Conservation (phyloP, 1,140 invertebrate genomes). For the Agrypnia vestita region DNA sequence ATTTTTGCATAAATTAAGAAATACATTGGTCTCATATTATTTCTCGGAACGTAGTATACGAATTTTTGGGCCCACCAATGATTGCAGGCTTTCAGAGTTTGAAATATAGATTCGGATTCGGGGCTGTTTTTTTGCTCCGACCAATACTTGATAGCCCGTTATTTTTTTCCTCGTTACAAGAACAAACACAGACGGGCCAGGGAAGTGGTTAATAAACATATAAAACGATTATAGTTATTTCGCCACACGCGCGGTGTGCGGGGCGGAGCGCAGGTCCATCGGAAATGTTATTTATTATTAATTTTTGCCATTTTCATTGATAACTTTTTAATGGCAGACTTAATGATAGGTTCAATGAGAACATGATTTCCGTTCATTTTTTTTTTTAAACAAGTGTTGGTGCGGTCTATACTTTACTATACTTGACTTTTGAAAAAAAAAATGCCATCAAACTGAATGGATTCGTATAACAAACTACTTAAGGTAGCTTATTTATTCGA, state of each 20-base stretch:
- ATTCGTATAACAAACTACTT: too few species aligned
- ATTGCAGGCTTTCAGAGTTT: constrained; percentile 21
- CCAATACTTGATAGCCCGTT: neutral
- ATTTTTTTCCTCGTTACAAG: constrained; percentile 51
- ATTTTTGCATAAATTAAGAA: too few species aligned
- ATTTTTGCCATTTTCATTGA: constrained; percentile 12
- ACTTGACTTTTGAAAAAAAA: too few species aligned
- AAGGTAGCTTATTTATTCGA: too few species aligned
- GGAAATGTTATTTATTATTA: neutral
- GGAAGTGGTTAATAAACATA: constrained; percentile 56
- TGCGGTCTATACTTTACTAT: too few species aligned
- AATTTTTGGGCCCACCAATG: neutral
- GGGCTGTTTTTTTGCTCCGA: neutral
- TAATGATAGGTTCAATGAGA: neutral
- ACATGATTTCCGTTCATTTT: too few species aligned
- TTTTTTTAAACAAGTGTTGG: too few species aligned
- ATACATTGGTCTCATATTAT: neutral
- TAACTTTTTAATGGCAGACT: constrained; percentile 17
- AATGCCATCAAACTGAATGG: too few species aligned
- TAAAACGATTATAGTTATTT: constrained; percentile 57
- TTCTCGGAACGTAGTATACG: neutral
- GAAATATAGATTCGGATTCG: constrained; percentile 34
- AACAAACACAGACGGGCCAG: constrained; percentile 49
- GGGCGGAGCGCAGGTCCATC: constrained; percentile 21
- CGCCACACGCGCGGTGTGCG: constrained; percentile 36